Conservation (phyloP, 2,888 invertebrate genomes). For the Oscheius onirici region DNA sequence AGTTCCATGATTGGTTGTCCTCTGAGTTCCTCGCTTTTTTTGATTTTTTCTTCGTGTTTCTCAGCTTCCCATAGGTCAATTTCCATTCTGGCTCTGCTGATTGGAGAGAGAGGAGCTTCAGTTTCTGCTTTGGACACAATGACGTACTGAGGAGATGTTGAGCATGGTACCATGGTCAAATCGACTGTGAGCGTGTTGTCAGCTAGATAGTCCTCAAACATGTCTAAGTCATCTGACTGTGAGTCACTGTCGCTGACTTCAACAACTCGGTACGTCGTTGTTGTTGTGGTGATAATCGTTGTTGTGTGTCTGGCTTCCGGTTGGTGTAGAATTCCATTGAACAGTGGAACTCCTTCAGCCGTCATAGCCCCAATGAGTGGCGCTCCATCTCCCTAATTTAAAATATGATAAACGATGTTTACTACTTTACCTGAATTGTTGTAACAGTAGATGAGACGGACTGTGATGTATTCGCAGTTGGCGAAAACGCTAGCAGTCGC, state of each 20-base stretch:
- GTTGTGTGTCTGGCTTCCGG: conserved; percentile 66
- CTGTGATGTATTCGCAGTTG: conserved; percentile 62
- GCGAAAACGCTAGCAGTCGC: conserved; percentile 59
- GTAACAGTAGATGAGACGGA: conserved; percentile 63
- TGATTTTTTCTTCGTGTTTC: conserved; percentile 19
- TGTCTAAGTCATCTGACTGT: conserved; percentile 47
- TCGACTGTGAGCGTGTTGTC: conserved; percentile 51
- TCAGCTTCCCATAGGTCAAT: conserved; percentile 39
- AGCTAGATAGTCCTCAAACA: conserved; percentile 36
- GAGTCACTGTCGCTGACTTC: conserved; percentile 57
- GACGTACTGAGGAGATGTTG: conserved; percentile 50
- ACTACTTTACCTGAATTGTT: conserved; percentile 41
- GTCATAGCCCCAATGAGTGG: conserved; percentile 62
- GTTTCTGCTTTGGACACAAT: conserved; percentile 54
- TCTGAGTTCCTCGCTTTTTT: conserved; percentile 27
- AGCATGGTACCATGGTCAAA: conserved; percentile 49
- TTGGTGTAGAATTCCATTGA: conserved; percentile 59
- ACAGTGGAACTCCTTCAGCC: conserved; percentile 62
- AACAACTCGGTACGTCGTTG: conserved; percentile 64
- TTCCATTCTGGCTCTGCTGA: conserved; percentile 44
- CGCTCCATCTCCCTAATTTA: conserved; percentile 53
- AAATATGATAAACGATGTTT: background rate
- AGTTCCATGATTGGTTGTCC: conserved; percentile 33
- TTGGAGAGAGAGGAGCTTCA: conserved; percentile 44
- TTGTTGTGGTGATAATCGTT: conserved; percentile 70